phyloP scores from a whole-genome alignment of 2,888 invertebrate genomes.

The Mesoligia furuncula region DNA sequence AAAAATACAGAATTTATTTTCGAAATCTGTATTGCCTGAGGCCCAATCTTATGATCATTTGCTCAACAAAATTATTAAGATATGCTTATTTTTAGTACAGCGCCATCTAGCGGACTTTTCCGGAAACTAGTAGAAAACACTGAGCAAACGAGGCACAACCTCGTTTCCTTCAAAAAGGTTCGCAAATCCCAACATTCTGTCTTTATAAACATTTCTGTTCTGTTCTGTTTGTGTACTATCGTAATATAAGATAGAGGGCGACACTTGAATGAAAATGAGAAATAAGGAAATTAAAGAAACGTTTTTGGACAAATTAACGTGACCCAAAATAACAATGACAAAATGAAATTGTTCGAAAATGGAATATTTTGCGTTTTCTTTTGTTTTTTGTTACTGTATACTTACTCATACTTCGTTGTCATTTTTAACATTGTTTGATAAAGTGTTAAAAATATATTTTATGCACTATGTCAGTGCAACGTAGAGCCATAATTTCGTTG shows the following conservation, averaged over 20 bases:
- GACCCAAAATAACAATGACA: neutral
- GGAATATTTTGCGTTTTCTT: neutral
- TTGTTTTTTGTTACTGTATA: neutral
- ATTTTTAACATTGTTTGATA: neutral
- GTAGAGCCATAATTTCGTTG: neutral
- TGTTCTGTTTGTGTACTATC: neutral
- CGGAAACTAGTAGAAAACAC: neutral
- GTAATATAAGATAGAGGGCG: conserved; percentile 29
- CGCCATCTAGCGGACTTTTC: conserved; percentile 41
- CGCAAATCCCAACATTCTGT: neutral
- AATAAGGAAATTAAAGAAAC: neutral
- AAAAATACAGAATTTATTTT: neutral
- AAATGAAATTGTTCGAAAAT: neutral
- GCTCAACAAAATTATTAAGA: neutral
- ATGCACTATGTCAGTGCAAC: neutral
- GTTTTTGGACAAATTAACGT: neutral
- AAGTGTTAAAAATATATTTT: neutral
- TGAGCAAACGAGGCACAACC: too few relatives aligned
- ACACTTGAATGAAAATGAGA: neutral
- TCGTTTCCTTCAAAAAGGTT: neutral
- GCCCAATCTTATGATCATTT: neutral
- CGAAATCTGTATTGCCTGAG: too few relatives aligned
- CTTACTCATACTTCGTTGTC: neutral
- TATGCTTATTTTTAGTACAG: neutral
- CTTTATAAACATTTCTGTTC: neutral